Conservation (phyloP, 2,113 vertebrate species). For the Daphoenositta chrysoptera region DNA sequence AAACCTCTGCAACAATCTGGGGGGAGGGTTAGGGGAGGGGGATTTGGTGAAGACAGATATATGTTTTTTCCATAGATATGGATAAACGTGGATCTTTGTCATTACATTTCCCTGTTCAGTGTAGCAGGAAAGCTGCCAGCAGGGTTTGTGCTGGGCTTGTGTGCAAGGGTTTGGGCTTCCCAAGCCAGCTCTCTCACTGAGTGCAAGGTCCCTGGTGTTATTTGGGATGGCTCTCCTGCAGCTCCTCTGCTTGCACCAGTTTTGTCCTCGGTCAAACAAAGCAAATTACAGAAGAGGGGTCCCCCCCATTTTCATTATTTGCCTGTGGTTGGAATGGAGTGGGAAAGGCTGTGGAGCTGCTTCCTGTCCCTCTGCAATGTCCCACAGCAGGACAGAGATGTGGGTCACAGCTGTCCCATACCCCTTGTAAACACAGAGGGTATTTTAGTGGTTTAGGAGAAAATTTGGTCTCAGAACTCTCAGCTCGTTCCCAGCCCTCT, state of each 20-base stretch:
- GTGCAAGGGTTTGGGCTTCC: neutral
- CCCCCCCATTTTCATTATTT: neutral
- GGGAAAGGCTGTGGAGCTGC: neutral
- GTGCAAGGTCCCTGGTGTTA: neutral
- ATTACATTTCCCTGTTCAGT: neutral
- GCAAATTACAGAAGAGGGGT: neutral
- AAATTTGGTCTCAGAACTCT: neutral
- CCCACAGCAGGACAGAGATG: rapidly evolving
- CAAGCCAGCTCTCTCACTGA: neutral
- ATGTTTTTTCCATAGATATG: neutral
- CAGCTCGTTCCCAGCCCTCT: neutral
- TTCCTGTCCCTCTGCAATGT: neutral
- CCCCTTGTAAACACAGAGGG: neutral
- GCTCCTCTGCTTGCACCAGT: neutral
- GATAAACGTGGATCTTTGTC: neutral
- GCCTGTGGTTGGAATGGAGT: rapidly evolving
- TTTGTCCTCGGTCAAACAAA: neutral
- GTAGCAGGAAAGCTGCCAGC: neutral
- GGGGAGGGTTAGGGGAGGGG: neutral
- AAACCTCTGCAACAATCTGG: neutral
- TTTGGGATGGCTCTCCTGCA: neutral
- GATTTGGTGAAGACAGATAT: neutral
- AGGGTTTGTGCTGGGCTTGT: neutral
- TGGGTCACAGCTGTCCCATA: neutral
- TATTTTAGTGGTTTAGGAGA: neutral